These are phyloP conservation scores for Passer montanus DNA, from an alignment of 2,113 vertebrate species.

Conservation along the genomic window DNA sequence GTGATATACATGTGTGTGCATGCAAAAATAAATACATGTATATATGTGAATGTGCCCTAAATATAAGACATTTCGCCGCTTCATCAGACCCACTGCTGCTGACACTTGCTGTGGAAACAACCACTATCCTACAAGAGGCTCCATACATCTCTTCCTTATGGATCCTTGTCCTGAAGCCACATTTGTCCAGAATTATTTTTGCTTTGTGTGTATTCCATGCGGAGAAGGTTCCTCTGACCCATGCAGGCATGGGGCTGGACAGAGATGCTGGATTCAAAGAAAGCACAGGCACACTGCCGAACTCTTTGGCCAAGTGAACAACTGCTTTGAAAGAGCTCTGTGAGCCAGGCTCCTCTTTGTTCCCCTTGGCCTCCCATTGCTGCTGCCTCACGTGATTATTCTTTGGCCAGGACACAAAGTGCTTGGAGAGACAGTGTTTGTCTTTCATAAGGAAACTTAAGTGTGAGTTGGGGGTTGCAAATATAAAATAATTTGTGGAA, in stretches of 20 bases:
- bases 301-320: neutral
- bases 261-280: neutral
- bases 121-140: neutral
- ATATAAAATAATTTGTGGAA: neutral
- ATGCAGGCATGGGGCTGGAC: accelerated
- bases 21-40: neutral
- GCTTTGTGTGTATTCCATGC: neutral
- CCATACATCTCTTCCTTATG: neutral
- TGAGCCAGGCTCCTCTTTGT: constrained; percentile 1
- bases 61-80: neutral
- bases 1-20: neutral
- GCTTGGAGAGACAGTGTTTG: neutral
- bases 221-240: neutral
- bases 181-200: neutral
- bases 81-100: neutral
- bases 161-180: neutral
- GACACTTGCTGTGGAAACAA: neutral
- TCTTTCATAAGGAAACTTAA: neutral
- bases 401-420: constrained; percentile 51
- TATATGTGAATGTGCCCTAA: neutral
- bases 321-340: constrained; percentile 21
- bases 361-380: neutral
- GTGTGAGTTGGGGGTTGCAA: neutral
- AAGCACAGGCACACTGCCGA: neutral
- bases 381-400: constrained; percentile 21